Base-by-base conservation (phyloP, 2,888 invertebrate species). In the Eupeodes latifasciatus region DNA sequence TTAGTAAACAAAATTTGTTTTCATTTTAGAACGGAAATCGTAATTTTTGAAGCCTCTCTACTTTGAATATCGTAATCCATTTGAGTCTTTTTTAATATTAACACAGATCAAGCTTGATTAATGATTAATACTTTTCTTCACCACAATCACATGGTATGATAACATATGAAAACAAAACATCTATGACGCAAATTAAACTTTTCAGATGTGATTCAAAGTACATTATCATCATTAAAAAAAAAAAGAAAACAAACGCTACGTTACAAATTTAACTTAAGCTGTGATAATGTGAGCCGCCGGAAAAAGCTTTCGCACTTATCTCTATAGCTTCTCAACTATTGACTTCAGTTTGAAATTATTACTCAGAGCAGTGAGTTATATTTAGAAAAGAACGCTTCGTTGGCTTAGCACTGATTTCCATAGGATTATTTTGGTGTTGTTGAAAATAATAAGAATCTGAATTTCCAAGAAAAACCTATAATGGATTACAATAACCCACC, bases 401-500 rank as follows among this genome's bases (percentile, higher is more conserved):
- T 19, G 12, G 27, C 27, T 27, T 19, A 62, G 44, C 19, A 51
- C 10, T n/a, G 16, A 36, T 36, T 61, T 16, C n/a, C 36, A 62
- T 14, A 19, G 2, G 51, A 81, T 44, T 10, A 47, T 19, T 7
- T 49, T 72, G 27, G 49, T 47, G 9, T 19, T 12, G 2, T 57
- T 88, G 81, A 74, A 85, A 44, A 88, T 84, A 44, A 75, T 71
- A 3, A 27, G 27, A 27, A 27, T 27, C 27, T 27, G 27, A 85
- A 78, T 3, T 55, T 81, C 10, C 6, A 83, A 87, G 14, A 87
- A 81, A 51, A 72, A 74, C 4, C 61, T 74, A 40, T 0, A 7
- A 36, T 81, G 71, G 84, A 74, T 5, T 55, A 55, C 11, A 75
- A 74, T 27, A 83, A 90, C 6, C 91, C 92, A 6, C 93, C 93